Evolutionary conservation across 2,113 vertebrate species (phyloP), one percentile per base, ranked within the genome.

Genomic region (Puntigrus tetrazona): DNA sequence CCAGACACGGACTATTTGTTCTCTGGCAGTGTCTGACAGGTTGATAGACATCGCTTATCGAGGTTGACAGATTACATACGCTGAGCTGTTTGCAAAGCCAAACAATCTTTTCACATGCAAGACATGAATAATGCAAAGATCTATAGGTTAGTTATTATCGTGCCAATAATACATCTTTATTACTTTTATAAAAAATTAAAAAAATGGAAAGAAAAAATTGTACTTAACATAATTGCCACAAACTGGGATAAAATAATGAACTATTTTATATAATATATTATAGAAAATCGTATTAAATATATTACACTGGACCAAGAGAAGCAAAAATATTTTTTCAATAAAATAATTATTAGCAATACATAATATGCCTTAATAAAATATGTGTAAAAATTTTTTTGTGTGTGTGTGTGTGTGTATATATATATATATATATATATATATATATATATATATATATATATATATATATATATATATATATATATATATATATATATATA

Each of bases 51-150:
- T 29, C 7, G 75, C 75, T 78, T 78, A 79, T 79, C 57, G 45
- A 79, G 77, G 57, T 63, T 50, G 61, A 81, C 78, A 47, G 59
- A 81, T 81, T 65, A 67, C 59, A 81, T n/a, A 81, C 13, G 78
- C 59, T 22, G 57, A 0, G 36, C 77, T 65, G 38, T 31, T 65
- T 47, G 59, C n/a, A 29, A 61, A 63, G 57, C 45, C n/a, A 67
- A 81, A 47, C 59, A 81, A 47, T 67, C 77, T 36, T 43, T 41
- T 43, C 3, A 78, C 36, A 20, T 43, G 34, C 10, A 31, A 76
- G 45, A 34, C 65, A 52, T 45, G 27, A 76, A 22, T 16, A 9
- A 18, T 5, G 52, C 36, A 57, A 63, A 29, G 36, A 25, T 25
- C 77, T 22, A 8, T 6, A 41, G 77, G 57, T 63, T 79, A 41